Evolutionary conservation across 2,113 vertebrate genomes (phyloP).

Genomic region (Tympanuchus pallidicinctus): DNA sequence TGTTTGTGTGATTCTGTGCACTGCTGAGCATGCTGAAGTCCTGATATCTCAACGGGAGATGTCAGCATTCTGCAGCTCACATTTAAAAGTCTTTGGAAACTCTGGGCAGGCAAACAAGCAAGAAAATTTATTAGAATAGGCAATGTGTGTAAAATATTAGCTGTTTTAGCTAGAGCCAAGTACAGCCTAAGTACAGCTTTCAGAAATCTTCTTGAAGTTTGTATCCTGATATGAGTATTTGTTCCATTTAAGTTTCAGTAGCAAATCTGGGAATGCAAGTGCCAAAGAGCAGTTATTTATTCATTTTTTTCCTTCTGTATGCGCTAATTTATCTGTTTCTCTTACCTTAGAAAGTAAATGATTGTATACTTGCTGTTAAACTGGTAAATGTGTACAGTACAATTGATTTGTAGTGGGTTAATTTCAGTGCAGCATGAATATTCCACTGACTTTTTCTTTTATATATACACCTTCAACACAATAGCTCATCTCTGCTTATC

Average conservation of each 20-base stretch:
- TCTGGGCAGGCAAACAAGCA: neutral
- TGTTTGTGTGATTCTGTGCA: neutral
- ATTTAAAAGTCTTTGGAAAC: neutral
- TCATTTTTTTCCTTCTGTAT: neutral
- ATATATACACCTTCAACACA: neutral
- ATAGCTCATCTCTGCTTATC: neutral
- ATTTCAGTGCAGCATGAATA: neutral
- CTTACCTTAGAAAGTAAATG: neutral
- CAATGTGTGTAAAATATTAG: neutral
- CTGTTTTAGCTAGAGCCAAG: neutral
- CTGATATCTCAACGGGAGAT: constrained; percentile 44
- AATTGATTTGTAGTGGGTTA: neutral
- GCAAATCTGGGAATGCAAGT: neutral
- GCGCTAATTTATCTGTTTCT: neutral
- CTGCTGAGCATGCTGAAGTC: neutral
- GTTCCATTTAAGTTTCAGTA: neutral
- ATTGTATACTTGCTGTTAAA: neutral
- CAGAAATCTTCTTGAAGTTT: neutral
- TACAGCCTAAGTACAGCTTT: neutral
- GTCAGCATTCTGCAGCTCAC: constrained; percentile 48
- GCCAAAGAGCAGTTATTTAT: neutral
- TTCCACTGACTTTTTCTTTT: neutral
- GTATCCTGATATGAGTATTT: neutral
- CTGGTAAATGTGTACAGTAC: neutral
- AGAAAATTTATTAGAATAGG: neutral